These are phyloP conservation scores for Pristionchus arcanus DNA, from an alignment of 2,888 invertebrate species.

Conservation along the genomic window DNA sequence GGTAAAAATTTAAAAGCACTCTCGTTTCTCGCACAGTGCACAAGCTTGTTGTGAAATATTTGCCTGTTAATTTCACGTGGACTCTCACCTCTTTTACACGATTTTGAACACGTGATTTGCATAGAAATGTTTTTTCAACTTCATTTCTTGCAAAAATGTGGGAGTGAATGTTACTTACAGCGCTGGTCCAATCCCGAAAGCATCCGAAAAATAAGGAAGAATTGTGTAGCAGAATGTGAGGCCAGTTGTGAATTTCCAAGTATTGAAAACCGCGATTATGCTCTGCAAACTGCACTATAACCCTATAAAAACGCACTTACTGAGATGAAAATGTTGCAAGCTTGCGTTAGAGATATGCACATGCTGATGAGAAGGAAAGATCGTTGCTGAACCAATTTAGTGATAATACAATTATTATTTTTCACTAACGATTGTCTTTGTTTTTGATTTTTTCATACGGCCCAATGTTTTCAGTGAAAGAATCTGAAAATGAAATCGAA, in stretches of 20 bases:
- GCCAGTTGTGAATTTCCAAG: neutral
- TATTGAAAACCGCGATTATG: neutral
- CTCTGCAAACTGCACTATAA: neutral
- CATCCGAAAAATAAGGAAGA: neutral
- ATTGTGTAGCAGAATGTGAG: neutral
- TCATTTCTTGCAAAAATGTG: too few species aligned
- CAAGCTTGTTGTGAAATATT: too few species aligned
- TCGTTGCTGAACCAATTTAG: neutral
- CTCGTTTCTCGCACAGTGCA: too few species aligned
- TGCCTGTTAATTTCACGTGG: too few species aligned
- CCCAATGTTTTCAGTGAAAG: neutral
- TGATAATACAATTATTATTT: neutral
- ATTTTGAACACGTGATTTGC: too few species aligned
- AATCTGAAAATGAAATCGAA: neutral
- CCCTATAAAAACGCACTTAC: neutral
- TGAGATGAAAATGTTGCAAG: neutral
- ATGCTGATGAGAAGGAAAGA: neutral
- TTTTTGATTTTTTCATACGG: neutral
- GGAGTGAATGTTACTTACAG: neutral
- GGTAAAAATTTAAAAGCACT: too few species aligned
- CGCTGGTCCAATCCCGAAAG: neutral
- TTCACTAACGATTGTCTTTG: neutral
- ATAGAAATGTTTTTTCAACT: too few species aligned
- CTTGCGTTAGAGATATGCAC: neutral
- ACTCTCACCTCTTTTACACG: too few species aligned